A percentile compares a stretch with the other conserved stretches of the same genome.
phyloP scores from a whole-genome alignment of 2,797 vertebrate species.

The Anniella stebbinsi region DNA sequence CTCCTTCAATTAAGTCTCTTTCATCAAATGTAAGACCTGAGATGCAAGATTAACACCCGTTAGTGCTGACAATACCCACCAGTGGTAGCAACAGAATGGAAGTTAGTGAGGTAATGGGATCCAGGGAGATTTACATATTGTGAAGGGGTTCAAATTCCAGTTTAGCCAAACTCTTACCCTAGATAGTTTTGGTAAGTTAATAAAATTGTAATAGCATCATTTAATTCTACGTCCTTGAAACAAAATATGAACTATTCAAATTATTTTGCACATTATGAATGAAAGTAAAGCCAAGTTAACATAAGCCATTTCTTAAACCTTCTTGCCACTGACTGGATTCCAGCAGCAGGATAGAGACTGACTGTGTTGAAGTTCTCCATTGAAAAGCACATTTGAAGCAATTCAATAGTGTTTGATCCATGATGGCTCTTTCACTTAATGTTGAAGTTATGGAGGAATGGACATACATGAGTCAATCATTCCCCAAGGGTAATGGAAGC shows the following conservation, averaged over 20 bases:
- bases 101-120: too few species aligned
- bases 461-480: neutral
- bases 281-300: neutral
- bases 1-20: conserved; percentile 92
- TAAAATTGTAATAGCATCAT: neutral
- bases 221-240: neutral
- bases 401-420: neutral
- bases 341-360: neutral
- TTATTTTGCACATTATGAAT: neutral
- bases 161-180: neutral
- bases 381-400: neutral
- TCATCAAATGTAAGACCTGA: conserved; percentile 97
- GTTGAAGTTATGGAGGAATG: neutral
- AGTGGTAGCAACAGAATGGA: neutral
- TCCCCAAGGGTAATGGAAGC: neutral
- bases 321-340: neutral
- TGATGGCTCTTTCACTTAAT: neutral
- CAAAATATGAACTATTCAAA: neutral
- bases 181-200: neutral
- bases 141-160: neutral
- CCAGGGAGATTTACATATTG: neutral
- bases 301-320: neutral
- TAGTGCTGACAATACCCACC: neutral
- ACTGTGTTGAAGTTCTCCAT: neutral
- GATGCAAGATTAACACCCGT: conserved; percentile 1